Conservation (phyloP, 2,888 invertebrate species). For the Cephus spinipes region DNA sequence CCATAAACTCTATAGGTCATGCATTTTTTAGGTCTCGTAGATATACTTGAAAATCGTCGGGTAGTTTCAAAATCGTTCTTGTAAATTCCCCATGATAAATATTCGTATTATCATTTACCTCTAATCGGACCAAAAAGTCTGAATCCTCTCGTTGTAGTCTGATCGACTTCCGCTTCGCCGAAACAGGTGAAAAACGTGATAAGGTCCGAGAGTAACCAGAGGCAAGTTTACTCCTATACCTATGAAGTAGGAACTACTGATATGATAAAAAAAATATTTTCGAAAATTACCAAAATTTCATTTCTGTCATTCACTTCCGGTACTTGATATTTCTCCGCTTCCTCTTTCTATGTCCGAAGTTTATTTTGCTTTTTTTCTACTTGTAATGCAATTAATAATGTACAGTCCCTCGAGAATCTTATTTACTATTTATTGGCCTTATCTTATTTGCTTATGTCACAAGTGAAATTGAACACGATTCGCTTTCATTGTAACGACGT, state of each 20-base stretch:
- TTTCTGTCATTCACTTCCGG: too few relatives aligned
- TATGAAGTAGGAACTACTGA: not conserved
- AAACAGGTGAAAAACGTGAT: not conserved
- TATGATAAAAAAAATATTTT: not conserved
- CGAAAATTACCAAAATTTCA: not conserved
- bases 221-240: not conserved
- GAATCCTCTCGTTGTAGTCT: constrained; percentile 38
- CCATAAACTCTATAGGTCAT: not conserved
- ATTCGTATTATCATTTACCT: not conserved
- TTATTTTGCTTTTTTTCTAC: not conserved
- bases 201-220: not conserved
- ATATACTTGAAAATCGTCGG: not conserved
- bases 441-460: not conserved
- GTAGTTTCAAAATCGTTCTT: not conserved
- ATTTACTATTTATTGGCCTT: not conserved
- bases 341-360: not conserved
- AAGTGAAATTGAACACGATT: not conserved
- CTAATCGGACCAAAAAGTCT: not conserved
- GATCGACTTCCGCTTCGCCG: constrained; percentile 47
- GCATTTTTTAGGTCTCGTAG: too few relatives aligned
- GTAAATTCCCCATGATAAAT: not conserved
- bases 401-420: not conserved
- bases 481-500: not conserved
- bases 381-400: not conserved
- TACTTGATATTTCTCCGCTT: too few relatives aligned